A percentile compares a stretch with the other conserved stretches of the same genome.
These are phyloP conservation scores for Ancistrus triradiatus DNA, from an alignment of 2,113 vertebrate genomes.

Conservation along the genomic window DNA sequence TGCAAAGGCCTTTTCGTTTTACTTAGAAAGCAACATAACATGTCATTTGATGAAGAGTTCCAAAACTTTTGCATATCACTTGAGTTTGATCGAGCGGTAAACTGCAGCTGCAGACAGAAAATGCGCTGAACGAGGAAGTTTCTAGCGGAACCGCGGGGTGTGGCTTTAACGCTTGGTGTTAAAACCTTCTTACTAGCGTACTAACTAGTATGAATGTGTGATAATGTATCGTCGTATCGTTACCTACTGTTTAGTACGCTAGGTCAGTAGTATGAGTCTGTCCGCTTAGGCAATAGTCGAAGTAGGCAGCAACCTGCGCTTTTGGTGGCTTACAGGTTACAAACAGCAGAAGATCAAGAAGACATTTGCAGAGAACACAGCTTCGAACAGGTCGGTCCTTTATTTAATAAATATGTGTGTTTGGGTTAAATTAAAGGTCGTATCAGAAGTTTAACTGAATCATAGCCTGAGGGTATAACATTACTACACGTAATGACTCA, in stretches of 20 bases:
- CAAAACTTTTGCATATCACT: no score
- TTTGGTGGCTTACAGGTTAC: background rate
- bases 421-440: background rate
- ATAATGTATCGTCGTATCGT: background rate
- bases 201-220: background rate
- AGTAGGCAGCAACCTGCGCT: constrained; percentile 9
- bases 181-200: background rate
- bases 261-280: background rate
- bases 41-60: no score
- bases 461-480: constrained; percentile 1
- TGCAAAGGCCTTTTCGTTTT: no score
- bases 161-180: background rate
- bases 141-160: constrained; percentile 24
- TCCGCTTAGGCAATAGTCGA: background rate
- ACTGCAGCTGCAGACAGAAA: constrained; percentile 3
- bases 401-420: background rate
- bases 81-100: no score
- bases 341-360: background rate
- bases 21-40: no score
- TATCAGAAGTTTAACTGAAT: background rate
- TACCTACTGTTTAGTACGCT: background rate
- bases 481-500: background rate
- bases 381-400: constrained; percentile 21
- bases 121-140: constrained; percentile 28
- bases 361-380: background rate